These are phyloP conservation scores for Neodon shergylaensis DNA, from an alignment of 2,113 vertebrate species.

Conservation along the genomic window DNA sequence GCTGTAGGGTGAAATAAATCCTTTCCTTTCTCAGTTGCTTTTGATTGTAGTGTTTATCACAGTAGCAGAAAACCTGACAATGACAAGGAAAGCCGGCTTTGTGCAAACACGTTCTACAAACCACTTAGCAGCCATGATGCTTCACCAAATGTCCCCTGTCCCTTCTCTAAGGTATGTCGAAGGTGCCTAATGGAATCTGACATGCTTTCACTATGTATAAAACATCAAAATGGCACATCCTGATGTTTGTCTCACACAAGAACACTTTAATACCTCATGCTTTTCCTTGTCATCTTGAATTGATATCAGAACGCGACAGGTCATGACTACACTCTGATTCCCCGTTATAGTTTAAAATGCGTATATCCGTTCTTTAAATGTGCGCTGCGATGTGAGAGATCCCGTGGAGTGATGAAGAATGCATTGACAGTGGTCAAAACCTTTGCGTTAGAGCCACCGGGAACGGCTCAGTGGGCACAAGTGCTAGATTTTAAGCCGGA, in stretches of 20 bases:
- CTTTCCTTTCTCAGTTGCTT: neutral
- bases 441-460: neutral
- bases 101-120: neutral
- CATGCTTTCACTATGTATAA: slow-evolving; percentile 44
- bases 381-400: neutral
- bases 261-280: slow-evolving; percentile 56
- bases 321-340: neutral
- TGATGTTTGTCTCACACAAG: neutral
- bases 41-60: neutral
- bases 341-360: neutral
- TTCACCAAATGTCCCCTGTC: neutral
- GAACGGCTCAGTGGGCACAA: too few relatives aligned
- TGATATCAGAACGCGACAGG: slow-evolving; percentile 34
- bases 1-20: neutral
- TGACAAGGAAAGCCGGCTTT: neutral
- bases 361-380: neutral
- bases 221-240: slow-evolving; percentile 61
- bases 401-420: neutral
- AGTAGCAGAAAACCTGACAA: neutral
- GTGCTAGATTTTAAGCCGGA: neutral
- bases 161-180: slow-evolving; percentile 43
- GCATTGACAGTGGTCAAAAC: neutral
- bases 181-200: slow-evolving; percentile 63
- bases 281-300: slow-evolving; percentile 70
- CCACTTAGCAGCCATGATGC: neutral